Evolutionary conservation across 2,888 invertebrate genomes (phyloP).

Genomic region (Pseudococcus longispinus): DNA sequence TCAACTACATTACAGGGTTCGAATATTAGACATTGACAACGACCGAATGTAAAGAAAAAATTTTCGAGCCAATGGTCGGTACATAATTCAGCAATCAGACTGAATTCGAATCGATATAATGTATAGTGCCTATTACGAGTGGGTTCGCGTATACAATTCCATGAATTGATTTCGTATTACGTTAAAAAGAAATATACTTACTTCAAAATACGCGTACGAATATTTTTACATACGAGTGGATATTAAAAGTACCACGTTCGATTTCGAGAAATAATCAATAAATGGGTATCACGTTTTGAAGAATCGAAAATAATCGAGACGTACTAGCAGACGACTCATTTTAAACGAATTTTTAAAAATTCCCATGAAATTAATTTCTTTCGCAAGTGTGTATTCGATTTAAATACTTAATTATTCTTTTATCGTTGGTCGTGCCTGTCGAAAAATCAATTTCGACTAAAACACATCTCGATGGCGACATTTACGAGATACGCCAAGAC

Average conservation of each 20-base stretch:
- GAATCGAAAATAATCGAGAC: too few relatives aligned
- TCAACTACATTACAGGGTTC: neutral
- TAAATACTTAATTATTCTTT: too few relatives aligned
- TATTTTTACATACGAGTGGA: too few relatives aligned
- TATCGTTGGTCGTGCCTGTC: too few relatives aligned
- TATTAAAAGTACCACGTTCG: too few relatives aligned
- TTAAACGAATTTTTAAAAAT: neutral
- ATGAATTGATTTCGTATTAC: neutral
- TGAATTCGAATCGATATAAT: neutral
- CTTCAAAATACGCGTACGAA: too few relatives aligned
- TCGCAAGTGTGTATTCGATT: too few relatives aligned
- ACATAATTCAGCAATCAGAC: neutral
- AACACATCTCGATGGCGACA: neutral
- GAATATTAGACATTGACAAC: neutral
- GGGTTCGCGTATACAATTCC: neutral
- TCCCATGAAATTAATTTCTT: too few relatives aligned
- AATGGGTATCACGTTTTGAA: too few relatives aligned
- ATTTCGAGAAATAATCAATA: too few relatives aligned
- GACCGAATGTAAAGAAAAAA: neutral
- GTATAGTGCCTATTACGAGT: neutral
- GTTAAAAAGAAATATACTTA: too few relatives aligned
- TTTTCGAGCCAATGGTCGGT: neutral
- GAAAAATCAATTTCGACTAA: neutral
- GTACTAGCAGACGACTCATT: neutral
- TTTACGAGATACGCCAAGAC: neutral